Conservation (phyloP, 1,140 invertebrate genomes). For the Cydia splendana region DNA sequence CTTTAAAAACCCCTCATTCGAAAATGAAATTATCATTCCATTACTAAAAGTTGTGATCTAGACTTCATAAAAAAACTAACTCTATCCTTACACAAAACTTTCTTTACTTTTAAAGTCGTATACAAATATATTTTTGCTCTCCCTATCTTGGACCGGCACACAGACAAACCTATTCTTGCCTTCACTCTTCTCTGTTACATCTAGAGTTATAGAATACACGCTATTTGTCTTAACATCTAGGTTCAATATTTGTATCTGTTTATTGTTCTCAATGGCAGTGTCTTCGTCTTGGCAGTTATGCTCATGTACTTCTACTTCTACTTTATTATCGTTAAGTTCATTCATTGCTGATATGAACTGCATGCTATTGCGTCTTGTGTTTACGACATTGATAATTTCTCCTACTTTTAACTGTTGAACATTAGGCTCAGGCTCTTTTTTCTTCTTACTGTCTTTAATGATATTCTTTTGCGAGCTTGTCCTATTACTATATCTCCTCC, state of each 20-base stretch:
- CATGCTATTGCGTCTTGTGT: slow-evolving; percentile 78
- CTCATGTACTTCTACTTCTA: slow-evolving; percentile 61
- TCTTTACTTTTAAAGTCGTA: slow-evolving; percentile 76
- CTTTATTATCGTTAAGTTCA: slow-evolving; percentile 58
- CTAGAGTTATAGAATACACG: slow-evolving; percentile 74
- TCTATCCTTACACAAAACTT: slow-evolving; percentile 66
- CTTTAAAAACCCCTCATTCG: no score
- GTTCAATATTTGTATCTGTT: slow-evolving; percentile 76
- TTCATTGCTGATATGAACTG: slow-evolving; percentile 73
- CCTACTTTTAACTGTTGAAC: slow-evolving; percentile 69
- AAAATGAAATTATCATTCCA: no score
- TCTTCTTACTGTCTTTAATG: slow-evolving; percentile 68
- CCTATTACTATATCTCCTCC: slow-evolving; percentile 77
- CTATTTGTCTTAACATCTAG: slow-evolving; percentile 75
- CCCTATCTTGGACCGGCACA: slow-evolving; percentile 58
- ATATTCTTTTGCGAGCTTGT: slow-evolving; percentile 71
- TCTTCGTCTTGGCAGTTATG: slow-evolving; percentile 43
- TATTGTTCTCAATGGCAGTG: slow-evolving; percentile 62
- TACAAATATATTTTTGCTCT: slow-evolving; percentile 75
- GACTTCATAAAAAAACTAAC: slow-evolving; percentile 34
- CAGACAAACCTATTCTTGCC: slow-evolving; percentile 67
- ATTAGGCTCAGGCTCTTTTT: slow-evolving; percentile 58
- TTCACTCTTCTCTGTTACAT: slow-evolving; percentile 62
- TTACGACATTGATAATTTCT: slow-evolving; percentile 76
- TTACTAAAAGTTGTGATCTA: slow-evolving; percentile 4